Percentiles rank a stretch among this genome's conserved stretches.
Conservation (phyloP, 2,113 vertebrate genomes). For the Daphoenositta chrysoptera region DNA sequence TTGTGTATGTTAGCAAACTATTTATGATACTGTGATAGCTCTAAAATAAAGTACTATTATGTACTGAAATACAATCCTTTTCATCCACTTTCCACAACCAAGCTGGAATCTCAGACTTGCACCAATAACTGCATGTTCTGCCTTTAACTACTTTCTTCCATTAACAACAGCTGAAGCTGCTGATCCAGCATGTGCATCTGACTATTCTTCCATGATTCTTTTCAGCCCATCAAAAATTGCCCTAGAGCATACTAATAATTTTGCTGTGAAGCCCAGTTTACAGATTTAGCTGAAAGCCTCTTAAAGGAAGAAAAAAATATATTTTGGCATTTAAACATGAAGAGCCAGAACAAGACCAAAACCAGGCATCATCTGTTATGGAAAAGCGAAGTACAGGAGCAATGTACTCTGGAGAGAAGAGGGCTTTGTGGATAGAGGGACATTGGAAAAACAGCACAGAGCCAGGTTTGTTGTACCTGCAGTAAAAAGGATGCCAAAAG, state of each 20-base stretch:
- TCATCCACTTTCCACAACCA: not conserved
- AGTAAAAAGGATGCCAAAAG: not conserved
- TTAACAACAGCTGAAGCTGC: not conserved
- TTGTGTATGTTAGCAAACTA: not conserved
- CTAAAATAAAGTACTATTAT: not conserved
- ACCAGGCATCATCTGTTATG: not conserved
- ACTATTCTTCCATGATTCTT: not conserved
- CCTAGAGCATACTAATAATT: not conserved
- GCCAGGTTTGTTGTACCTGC: not conserved
- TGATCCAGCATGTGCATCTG: not conserved
- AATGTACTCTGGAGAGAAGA: not conserved
- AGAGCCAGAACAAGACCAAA: not conserved
- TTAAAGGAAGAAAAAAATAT: not conserved
- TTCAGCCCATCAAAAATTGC: not conserved
- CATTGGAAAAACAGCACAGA: not conserved
- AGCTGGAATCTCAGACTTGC: not conserved
- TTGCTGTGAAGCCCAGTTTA: not conserved
- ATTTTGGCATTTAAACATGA: not conserved
- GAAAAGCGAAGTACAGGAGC: not conserved
- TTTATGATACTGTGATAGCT: not conserved
- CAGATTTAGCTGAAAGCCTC: not conserved
- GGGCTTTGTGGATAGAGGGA: not conserved
- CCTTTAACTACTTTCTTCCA: not conserved
- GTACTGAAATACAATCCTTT: not conserved
- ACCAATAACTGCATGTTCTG: not conserved